Conservation (phyloP, 1,140 invertebrate genomes). For the Megalopta genalis region DNA sequence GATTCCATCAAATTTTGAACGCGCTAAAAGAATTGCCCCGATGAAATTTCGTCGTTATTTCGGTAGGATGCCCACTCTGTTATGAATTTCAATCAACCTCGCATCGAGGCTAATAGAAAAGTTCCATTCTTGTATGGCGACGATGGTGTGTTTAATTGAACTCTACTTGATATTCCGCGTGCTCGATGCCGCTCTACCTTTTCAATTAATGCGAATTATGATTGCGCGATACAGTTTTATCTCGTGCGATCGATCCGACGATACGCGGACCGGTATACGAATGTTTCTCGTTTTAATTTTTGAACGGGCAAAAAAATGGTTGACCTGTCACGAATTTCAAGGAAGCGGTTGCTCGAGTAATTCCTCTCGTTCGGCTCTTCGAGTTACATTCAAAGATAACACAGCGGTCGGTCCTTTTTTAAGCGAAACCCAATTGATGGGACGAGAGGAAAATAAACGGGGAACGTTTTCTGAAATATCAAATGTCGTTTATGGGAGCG, state of each 20-base stretch:
- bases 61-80: too few relatives aligned
- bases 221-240: not conserved
- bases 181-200: not conserved
- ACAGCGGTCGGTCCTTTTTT: too few relatives aligned
- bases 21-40: not conserved
- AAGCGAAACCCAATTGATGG: not conserved
- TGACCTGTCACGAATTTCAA: too few relatives aligned
- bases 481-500: conserved; percentile 36
- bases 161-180: not conserved
- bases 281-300: too few relatives aligned
- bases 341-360: not conserved
- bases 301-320: too few relatives aligned
- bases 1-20: not conserved
- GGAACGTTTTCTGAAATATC: conserved; percentile 30
- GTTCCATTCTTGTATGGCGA: not conserved
- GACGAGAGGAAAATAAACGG: conserved; percentile 12
- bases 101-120: not conserved
- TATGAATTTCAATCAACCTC: not conserved
- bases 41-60: not conserved
- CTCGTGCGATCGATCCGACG: too few relatives aligned
- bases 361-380: not conserved
- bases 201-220: not conserved
- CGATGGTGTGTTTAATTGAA: not conserved
- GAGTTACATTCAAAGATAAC: not conserved
- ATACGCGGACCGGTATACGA: too few relatives aligned